Conservation (phyloP, 2,888 invertebrate species). For the Griposia aprilina region DNA sequence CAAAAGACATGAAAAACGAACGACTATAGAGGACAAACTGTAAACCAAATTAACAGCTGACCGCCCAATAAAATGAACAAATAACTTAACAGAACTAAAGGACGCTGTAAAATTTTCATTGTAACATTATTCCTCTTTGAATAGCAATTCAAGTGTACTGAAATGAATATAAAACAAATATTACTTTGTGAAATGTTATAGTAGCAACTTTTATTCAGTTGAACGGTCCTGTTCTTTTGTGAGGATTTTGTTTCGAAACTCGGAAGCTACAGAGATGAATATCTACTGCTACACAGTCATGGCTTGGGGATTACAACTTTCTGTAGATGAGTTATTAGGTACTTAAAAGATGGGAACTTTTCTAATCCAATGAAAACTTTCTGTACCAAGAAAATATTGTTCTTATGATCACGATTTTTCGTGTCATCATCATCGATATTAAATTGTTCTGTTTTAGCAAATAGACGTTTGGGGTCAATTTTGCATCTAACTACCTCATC, state of each 20-base stretch:
- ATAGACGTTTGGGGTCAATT: background rate
- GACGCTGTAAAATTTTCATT: slow-evolving; percentile 31
- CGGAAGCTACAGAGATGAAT: slow-evolving; percentile 7
- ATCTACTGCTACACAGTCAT: background rate
- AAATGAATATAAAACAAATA: slow-evolving; percentile 22
- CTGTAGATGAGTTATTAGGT: background rate
- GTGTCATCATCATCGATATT: background rate
- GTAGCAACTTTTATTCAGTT: slow-evolving; percentile 1
- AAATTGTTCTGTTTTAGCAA: background rate
- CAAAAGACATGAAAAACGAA: slow-evolving; percentile 1
- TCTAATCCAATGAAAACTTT: background rate
- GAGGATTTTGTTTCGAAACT: slow-evolving; percentile 15
- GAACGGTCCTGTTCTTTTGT: background rate
- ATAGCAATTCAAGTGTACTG: slow-evolving; percentile 25
- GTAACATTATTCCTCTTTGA: slow-evolving; percentile 26
- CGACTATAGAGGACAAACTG: slow-evolving; percentile 11
- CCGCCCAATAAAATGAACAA: slow-evolving; percentile 26
- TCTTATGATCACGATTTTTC: background rate
- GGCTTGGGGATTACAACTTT: background rate
- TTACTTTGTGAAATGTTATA: slow-evolving; percentile 19
- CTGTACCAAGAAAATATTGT: background rate
- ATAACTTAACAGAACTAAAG: slow-evolving; percentile 7
- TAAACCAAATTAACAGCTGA: slow-evolving; percentile 30
- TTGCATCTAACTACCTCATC: background rate
- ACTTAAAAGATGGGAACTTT: background rate